Percentiles rank a stretch among this genome's conserved stretches.
Conservation (phyloP, 2,113 vertebrate genomes). For the Misgurnus mizolepis region DNA sequence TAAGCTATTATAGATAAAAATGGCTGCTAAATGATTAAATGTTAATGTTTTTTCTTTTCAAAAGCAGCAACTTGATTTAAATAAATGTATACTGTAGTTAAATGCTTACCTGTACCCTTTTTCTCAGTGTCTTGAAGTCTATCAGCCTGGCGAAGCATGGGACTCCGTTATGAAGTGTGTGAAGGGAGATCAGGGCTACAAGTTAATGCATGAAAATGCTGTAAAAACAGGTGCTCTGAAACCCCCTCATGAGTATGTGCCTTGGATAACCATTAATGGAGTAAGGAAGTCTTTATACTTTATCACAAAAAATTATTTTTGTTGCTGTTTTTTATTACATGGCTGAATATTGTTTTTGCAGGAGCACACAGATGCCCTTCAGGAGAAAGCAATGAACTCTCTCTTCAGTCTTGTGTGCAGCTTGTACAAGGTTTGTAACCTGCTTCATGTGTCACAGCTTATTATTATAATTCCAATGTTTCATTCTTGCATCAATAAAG, state of each 20-base stretch:
- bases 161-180: conserved; percentile 73
- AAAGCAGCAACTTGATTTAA: no score
- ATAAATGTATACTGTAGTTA: neutral
- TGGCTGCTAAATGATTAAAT: no score
- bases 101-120: neutral
- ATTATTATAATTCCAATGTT: conserved; percentile 37
- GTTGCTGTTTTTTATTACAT: neutral
- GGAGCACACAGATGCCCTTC: conserved; percentile 70
- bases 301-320: neutral
- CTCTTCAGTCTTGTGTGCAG: conserved; percentile 78
- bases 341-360: conserved; percentile 33
- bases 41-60: no score
- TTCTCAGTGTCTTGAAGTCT: conserved; percentile 78
- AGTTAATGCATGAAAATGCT: conserved; percentile 88
- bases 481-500: neutral
- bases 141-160: conserved; percentile 52
- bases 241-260: conserved; percentile 84
- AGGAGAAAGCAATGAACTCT: conserved; percentile 66
- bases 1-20: no score
- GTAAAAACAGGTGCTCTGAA: conserved; percentile 72
- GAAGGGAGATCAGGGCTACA: conserved; percentile 73
- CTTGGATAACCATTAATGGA: conserved; percentile 91
- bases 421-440: conserved; percentile 77
- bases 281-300: conserved; percentile 64
- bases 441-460: conserved; percentile 3